Percentiles rank a stretch among this genome's conserved stretches.
phyloP scores from a whole-genome alignment of 2,797 vertebrate species.

The Lithobates sylvaticus region DNA sequence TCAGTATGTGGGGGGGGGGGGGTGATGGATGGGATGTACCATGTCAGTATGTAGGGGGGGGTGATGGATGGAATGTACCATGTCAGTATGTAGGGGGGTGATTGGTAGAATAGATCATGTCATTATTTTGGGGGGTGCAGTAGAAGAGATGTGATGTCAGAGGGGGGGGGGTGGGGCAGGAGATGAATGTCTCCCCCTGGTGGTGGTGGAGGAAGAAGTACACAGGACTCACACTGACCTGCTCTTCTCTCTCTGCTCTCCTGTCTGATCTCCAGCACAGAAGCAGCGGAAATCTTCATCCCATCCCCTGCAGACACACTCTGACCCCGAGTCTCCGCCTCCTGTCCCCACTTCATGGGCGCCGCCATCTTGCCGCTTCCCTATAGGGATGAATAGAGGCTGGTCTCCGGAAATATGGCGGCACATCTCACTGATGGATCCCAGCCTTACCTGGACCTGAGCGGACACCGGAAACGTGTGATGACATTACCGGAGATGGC shows the following conservation, averaged over 20 bases:
- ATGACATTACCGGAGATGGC: no score
- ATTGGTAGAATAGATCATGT: no score
- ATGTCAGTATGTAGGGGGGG: not conserved
- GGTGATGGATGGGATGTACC: not conserved
- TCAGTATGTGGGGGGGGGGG: no score
- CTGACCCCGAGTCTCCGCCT: not conserved
- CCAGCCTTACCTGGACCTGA: no score
- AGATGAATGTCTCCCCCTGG: not conserved
- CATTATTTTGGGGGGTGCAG: no score
- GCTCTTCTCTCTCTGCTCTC: not conserved
- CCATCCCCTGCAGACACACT: not conserved
- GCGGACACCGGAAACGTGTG: no score
- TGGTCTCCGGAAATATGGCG: not conserved
- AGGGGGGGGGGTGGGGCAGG: not conserved
- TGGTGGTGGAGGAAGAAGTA: not conserved
- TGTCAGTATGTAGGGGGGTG: not conserved
- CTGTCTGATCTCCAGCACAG: not conserved
- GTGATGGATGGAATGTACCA: not conserved
- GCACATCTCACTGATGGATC: not conserved
- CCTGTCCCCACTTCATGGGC: not conserved
- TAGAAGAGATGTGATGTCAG: not conserved
- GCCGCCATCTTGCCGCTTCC: not conserved
- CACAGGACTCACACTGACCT: not conserved
- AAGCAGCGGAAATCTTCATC: not conserved
- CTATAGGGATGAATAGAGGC: not conserved